These are phyloP conservation scores for Stegodyphus dumicola DNA, from an alignment of 1,140 invertebrate species.

Conservation along the genomic window DNA sequence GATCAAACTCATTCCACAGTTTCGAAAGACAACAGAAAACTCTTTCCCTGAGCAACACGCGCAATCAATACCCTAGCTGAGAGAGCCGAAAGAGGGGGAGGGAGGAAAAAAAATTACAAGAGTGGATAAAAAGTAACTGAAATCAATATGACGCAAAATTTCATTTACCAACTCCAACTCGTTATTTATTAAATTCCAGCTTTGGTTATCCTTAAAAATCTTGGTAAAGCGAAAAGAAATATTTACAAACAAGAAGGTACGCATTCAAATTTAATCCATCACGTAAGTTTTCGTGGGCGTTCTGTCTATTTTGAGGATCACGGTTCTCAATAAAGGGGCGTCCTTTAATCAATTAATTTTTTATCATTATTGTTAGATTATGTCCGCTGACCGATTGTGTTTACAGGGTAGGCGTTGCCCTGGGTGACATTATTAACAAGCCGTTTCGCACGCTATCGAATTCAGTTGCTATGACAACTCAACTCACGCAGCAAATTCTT, in stretches of 20 bases:
- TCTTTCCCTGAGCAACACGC: too few species aligned
- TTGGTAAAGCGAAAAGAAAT: too few species aligned
- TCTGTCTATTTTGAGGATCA: not conserved
- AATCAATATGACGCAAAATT: not conserved
- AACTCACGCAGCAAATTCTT: not conserved
- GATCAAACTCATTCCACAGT: not conserved
- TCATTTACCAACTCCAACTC: not conserved
- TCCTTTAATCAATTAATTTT: slow-evolving; percentile 56
- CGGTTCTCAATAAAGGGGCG: slow-evolving; percentile 11
- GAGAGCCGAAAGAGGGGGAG: too few species aligned
- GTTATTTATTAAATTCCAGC: not conserved
- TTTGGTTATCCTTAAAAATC: too few species aligned
- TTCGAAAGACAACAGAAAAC: not conserved
- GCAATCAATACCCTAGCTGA: too few species aligned
- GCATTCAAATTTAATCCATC: not conserved
- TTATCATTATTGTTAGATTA: slow-evolving; percentile 47
- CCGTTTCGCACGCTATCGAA: slow-evolving; percentile 42
- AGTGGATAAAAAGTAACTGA: not conserved
- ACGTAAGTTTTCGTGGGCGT: not conserved
- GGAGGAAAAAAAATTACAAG: too few species aligned
- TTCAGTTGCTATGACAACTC: slow-evolving; percentile 18
- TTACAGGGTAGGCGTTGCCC: slow-evolving; percentile 59
- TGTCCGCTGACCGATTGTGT: slow-evolving; percentile 24
- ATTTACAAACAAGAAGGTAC: too few species aligned
- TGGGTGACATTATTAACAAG: slow-evolving; percentile 60